A percentile compares a stretch with the other conserved stretches of the same genome.
Evolutionary conservation across 1,140 invertebrate species (phyloP).

Genomic region (Anagrus nilaparvatae): DNA sequence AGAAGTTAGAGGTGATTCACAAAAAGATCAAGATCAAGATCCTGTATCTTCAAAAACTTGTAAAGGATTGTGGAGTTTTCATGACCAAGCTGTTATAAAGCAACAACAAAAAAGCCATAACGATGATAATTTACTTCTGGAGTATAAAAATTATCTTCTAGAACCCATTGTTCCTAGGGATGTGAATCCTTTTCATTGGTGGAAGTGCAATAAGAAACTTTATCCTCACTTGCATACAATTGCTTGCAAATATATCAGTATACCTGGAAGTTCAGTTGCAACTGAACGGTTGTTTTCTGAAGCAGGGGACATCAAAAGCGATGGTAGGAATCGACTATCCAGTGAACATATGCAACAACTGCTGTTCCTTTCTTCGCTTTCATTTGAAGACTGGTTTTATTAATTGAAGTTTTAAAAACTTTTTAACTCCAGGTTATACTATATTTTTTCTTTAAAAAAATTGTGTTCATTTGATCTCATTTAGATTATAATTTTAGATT

Average conservation of each 20-base stretch:
- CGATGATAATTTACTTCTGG: no score
- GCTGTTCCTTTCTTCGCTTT: slow-evolving; percentile 9
- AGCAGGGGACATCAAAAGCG: slow-evolving; percentile 20
- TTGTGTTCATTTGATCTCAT: no score
- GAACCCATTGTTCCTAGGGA: slow-evolving; percentile 20
- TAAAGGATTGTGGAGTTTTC: slow-evolving; percentile 7
- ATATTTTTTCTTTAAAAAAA: no score
- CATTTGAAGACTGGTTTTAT: no score
- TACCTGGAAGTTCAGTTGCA: slow-evolving; percentile 31
- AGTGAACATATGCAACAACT: slow-evolving; percentile 13
- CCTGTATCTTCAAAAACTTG: slow-evolving; percentile 13
- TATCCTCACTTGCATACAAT: slow-evolving; percentile 27
- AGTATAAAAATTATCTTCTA: slow-evolving; percentile 9
- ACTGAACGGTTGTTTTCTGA: slow-evolving; percentile 35
- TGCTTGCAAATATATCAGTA: slow-evolving; percentile 26
- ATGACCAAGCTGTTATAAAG: no score
- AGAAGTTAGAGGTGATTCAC: no score
- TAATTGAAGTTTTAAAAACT: no score
- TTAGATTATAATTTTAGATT: no score
- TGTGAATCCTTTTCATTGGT: slow-evolving; percentile 31
- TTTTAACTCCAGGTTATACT: no score
- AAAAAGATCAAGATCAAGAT: no score
- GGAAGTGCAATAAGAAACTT: slow-evolving; percentile 27
- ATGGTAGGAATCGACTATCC: slow-evolving; percentile 11
- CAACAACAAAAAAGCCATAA: slow-evolving; percentile 1